Percentiles rank a stretch among this genome's conserved stretches.
Evolutionary conservation across 2,888 invertebrate genomes (phyloP).

Genomic region (Torymus aiolomorphi): DNA sequence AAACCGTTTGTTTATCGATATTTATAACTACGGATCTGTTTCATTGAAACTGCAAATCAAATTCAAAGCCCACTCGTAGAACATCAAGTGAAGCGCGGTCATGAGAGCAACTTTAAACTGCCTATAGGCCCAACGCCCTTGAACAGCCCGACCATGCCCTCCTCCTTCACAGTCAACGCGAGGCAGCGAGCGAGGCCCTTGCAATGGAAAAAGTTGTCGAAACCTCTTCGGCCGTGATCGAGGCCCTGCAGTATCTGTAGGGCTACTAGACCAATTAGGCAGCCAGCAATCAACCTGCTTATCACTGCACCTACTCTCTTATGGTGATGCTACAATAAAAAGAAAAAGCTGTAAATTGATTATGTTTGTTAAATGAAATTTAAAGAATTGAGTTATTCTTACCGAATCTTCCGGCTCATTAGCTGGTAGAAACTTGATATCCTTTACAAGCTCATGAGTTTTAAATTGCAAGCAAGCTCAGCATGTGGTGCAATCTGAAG

Average conservation of each 20-base stretch:
- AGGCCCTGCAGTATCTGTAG: conserved; percentile 95
- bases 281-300: conserved; percentile 82
- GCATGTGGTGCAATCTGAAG: conserved; percentile 93
- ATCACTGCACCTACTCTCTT: conserved; percentile 70
- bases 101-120: conserved; percentile 90
- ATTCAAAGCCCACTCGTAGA: conserved; percentile 85
- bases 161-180: conserved; percentile 80
- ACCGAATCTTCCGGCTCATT: conserved; percentile 43
- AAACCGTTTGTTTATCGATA: conserved; percentile 10
- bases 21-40: conserved; percentile 1
- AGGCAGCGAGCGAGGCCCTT: conserved; percentile 84
- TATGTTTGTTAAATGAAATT: conserved; percentile 2
- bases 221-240: conserved; percentile 80
- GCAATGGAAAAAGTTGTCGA: conserved; percentile 87
- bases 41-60: conserved; percentile 45
- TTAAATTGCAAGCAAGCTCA: conserved; percentile 94
- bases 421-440: conserved; percentile 69
- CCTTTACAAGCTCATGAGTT: conserved; percentile 88
- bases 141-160: conserved; percentile 85
- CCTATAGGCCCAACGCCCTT: conserved; percentile 93
- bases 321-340: conserved; percentile 50
- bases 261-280: conserved; percentile 85
- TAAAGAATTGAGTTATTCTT: background rate
- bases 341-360: conserved; percentile 1
- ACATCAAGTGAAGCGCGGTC: conserved; percentile 91